phyloP scores from a whole-genome alignment of 2,113 vertebrate species.

The Vireo altiloquus region DNA sequence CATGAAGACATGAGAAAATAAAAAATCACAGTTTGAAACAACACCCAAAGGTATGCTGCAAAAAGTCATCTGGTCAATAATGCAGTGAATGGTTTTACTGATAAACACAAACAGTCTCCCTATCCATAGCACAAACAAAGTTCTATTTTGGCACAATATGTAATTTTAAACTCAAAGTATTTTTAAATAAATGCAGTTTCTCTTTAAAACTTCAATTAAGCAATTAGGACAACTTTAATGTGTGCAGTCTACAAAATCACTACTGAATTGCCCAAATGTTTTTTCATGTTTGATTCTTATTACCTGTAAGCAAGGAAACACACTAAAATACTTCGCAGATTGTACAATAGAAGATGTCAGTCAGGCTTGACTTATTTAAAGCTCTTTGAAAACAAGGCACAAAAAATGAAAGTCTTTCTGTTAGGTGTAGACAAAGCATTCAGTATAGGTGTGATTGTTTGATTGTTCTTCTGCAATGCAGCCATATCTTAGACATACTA shows the following conservation, averaged over 20 bases:
- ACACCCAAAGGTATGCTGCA: not conserved
- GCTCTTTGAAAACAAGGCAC: not conserved
- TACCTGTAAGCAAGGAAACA: not conserved
- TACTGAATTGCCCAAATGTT: not conserved
- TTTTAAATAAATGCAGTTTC: not conserved
- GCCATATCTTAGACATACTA: not conserved
- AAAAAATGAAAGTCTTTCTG: not conserved
- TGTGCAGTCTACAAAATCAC: not conserved
- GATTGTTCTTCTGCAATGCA: not conserved
- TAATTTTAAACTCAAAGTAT: not conserved
- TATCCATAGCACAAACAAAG: not conserved
- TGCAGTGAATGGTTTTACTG: not conserved
- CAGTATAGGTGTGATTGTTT: not conserved
- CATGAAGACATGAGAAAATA: not conserved
- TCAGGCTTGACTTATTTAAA: not conserved
- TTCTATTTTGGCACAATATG: not conserved
- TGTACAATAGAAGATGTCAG: not conserved
- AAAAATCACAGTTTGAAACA: not conserved
- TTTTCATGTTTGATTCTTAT: not conserved
- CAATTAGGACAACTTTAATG: not conserved
- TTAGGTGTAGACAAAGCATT: not conserved
- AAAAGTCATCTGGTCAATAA: not conserved
- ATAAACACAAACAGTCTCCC: not conserved
- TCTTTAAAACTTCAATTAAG: not conserved
- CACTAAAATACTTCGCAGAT: not conserved